Evolutionary conservation across 2,797 vertebrate genomes (phyloP), one percentile per base, ranked within the genome.

Genomic region (Paedocypris micromegethes): DNA sequence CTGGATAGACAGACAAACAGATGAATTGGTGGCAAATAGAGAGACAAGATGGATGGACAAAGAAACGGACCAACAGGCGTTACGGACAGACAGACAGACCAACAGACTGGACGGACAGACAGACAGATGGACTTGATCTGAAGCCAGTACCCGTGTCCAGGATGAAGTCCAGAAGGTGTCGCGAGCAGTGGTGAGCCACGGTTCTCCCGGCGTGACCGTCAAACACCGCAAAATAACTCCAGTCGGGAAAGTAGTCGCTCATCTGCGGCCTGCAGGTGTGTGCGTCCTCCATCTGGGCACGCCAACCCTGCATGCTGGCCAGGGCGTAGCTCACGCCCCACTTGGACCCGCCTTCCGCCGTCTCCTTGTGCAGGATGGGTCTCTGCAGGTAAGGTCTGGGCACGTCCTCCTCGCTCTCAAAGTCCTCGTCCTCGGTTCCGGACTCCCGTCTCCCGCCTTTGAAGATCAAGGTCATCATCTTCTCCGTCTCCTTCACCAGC

Each of bases 281-380:
- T 3, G 91, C 87, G 0, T 93, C 91, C 81, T 93, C 92, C 91
- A 90, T 90, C 73, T 88, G 87, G 2, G 83, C 78, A 78, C 90
- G 84, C 91, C 91, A 92, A 45, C 91, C 91, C 75, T 93, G 91
- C 87, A 90, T 91, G 65, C 85, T 85, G 8, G 88, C 90, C 70
- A 88, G 71, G 3, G 87, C 90, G 1, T 91, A 93, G 83, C 74
- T 84, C 73, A 85, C 0, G 38, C 80, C 79, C 23, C 62, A 48
- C 51, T 80, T 57, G 4, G 83, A 76, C 2, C 86, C 80, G 43
- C 90, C 85, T 79, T 89, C 83, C 7, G 72, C 80, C 48, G 82
- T 84, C 3, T 84, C 74, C 78, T 91, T 91, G 64, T 87, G 82
- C 79, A 90, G 66, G 5, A 85, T 72, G 23, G 89, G 91, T 1